These are phyloP conservation scores for Cyrtonyx montezumae DNA, from an alignment of 2,113 vertebrate species.

Conservation along the genomic window DNA sequence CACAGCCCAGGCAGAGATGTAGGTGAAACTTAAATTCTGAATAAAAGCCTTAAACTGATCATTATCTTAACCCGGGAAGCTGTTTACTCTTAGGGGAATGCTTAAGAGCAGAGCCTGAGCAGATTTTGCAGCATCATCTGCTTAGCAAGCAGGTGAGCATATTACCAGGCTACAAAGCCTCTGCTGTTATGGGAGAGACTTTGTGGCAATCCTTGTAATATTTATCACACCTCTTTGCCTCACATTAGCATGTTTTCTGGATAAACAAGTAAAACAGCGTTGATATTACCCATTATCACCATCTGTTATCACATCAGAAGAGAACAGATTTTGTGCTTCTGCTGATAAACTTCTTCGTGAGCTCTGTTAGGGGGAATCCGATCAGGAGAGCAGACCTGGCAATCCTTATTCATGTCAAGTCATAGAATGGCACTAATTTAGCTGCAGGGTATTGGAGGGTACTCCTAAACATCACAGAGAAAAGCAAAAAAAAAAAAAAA, in stretches of 20 bases:
- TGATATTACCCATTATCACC: not conserved
- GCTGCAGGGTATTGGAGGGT: not conserved
- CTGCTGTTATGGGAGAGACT: not conserved
- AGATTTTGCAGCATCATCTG: constrained; percentile 5
- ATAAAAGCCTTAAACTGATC: constrained; percentile 39
- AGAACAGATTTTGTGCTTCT: not conserved
- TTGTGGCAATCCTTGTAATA: not conserved
- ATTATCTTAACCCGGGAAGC: constrained; percentile 41
- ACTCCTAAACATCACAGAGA: not conserved
- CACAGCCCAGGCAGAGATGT: constrained; percentile 4
- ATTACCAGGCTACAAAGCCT: not conserved
- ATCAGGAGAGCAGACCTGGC: not conserved
- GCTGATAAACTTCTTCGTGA: not conserved
- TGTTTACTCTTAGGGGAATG: constrained; percentile 20
- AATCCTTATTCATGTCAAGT: not conserved
- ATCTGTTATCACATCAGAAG: not conserved
- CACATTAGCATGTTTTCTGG: not conserved
- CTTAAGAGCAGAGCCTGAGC: not conserved
- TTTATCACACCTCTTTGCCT: constrained; percentile 19
- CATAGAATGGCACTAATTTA: not conserved
- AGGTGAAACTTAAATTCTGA: constrained; percentile 54
- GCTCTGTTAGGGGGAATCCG: not conserved
- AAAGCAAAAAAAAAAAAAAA: constrained; percentile 27
- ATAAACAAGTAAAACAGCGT: not conserved
- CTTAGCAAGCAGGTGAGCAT: constrained; percentile 10